phyloP scores from a whole-genome alignment of 2,888 invertebrate species.

The Ctena decussata region DNA sequence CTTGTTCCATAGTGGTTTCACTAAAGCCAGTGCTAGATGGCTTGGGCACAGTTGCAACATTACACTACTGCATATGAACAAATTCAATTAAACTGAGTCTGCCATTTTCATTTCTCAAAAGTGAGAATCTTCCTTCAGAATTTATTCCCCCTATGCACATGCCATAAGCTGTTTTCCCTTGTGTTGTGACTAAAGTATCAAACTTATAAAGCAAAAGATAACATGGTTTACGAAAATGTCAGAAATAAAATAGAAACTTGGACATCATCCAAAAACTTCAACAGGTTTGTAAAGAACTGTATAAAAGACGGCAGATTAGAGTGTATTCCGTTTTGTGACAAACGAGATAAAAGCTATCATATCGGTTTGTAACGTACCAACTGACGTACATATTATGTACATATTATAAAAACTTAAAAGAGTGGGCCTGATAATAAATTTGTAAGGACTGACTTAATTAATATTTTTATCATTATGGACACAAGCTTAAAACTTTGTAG shows the following conservation, averaged over 20 bases:
- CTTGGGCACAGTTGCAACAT: no score
- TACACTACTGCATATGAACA: no score
- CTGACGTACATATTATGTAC: constrained; percentile 14
- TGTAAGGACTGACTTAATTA: background rate
- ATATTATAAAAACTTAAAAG: constrained; percentile 1
- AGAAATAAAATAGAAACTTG: background rate
- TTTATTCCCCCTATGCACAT: no score
- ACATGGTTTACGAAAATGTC: constrained; percentile 5
- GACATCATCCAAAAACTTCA: background rate
- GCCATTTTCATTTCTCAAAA: no score
- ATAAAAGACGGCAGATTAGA: background rate
- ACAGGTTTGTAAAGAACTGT: background rate
- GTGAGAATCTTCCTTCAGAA: no score
- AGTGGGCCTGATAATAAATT: background rate
- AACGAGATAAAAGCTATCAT: background rate
- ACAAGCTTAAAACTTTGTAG: background rate
- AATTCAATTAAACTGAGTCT: no score
- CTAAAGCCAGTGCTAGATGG: no score
- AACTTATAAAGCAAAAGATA: background rate
- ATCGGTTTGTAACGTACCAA: background rate
- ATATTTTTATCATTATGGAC: constrained; percentile 4
- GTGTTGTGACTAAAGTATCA: no score
- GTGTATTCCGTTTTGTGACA: background rate
- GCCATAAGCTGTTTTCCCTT: no score
- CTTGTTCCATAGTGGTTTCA: no score